Conservation (phyloP, 2,888 invertebrate genomes). For the Coenonympha glycerion region DNA sequence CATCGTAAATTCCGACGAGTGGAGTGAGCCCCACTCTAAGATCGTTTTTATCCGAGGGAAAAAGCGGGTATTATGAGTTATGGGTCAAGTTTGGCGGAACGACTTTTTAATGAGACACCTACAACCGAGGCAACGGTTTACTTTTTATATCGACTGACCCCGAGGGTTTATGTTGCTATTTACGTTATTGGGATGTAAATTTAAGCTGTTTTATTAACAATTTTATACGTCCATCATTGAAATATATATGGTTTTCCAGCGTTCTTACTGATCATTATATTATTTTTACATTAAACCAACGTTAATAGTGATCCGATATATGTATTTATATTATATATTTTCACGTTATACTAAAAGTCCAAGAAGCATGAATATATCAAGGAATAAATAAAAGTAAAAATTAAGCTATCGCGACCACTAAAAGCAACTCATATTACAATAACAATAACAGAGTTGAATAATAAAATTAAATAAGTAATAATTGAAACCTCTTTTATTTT, state of each 20-base stretch:
- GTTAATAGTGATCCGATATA: too few relatives aligned
- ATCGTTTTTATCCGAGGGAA: conserved; percentile 50
- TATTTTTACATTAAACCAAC: too few relatives aligned
- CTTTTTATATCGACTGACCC: conserved; percentile 22
- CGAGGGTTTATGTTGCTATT: neutral
- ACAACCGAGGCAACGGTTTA: conserved; percentile 8
- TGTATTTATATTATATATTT: too few relatives aligned
- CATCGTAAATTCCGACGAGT: conserved; percentile 51
- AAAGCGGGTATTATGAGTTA: conserved; percentile 50
- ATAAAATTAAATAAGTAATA: too few relatives aligned
- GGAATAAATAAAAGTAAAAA: too few relatives aligned
- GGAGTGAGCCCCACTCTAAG: conserved; percentile 32
- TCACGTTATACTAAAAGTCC: too few relatives aligned
- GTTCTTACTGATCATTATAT: neutral
- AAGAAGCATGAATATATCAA: too few relatives aligned
- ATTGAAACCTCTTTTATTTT: too few relatives aligned
- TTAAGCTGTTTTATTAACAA: neutral
- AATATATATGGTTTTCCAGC: neutral
- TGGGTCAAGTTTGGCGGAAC: conserved; percentile 43
- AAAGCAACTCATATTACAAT: too few relatives aligned
- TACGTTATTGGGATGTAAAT: conserved; percentile 2
- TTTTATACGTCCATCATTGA: neutral
- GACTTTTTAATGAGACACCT: conserved; percentile 39
- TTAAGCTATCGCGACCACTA: too few relatives aligned
- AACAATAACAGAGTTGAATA: too few relatives aligned